A percentile compares a stretch with the other conserved stretches of the same genome.
These are phyloP conservation scores for Limnephilus marmoratus DNA, from an alignment of 2,888 invertebrate species.

Conservation along the genomic window DNA sequence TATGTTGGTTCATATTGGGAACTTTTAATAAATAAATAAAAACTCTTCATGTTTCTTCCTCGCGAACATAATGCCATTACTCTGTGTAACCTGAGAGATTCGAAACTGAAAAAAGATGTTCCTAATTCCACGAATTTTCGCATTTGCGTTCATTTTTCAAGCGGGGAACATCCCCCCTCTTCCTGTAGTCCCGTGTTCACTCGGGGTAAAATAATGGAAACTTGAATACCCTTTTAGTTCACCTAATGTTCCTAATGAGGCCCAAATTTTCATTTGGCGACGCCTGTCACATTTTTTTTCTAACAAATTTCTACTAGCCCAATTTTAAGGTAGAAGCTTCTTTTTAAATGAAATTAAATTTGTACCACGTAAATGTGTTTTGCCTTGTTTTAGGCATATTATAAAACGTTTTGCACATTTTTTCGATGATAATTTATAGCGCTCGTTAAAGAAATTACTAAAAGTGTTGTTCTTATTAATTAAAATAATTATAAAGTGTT, in stretches of 20 bases:
- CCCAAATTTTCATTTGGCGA: slow-evolving; percentile 42
- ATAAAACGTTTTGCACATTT: background rate
- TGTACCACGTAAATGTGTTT: background rate
- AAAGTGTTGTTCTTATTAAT: background rate
- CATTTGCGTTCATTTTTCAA: slow-evolving; percentile 21
- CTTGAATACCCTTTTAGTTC: slow-evolving; percentile 54
- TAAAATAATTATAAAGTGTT: background rate
- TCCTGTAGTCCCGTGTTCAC: slow-evolving; percentile 2
- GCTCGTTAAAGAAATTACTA: background rate
- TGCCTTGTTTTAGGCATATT: background rate
- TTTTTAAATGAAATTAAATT: background rate
- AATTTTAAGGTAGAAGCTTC: background rate
- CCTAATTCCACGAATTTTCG: background rate
- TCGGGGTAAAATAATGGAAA: slow-evolving; percentile 41
- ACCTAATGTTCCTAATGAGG: slow-evolving; percentile 54
- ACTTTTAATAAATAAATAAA: background rate
- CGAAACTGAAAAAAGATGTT: background rate
- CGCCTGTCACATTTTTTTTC: slow-evolving; percentile 39
- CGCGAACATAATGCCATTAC: background rate
- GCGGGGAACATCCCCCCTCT: background rate
- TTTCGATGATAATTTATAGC: background rate
- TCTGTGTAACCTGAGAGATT: background rate
- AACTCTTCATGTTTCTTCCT: background rate
- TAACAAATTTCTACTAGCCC: slow-evolving; percentile 10
- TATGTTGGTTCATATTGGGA: no score